These are phyloP conservation scores for Fabriciana adippe DNA, from an alignment of 2,888 invertebrate species.

Conservation along the genomic window DNA sequence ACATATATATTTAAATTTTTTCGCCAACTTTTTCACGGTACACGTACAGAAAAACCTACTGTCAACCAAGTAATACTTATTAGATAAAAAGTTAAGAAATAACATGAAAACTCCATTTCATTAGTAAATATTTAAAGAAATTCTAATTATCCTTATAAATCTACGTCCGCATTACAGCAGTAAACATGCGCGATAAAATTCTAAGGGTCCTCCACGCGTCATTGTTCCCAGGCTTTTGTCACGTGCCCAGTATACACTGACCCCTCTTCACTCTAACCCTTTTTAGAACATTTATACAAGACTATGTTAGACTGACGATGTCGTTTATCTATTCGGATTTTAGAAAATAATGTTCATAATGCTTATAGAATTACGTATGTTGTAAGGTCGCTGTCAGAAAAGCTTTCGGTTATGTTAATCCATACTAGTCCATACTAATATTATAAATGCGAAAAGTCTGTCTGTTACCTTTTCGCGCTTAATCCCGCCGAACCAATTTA, in stretches of 20 bases:
- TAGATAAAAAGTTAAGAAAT: neutral
- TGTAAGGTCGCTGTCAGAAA: no score
- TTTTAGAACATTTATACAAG: slow-evolving; percentile 44
- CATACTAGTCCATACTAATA: no score
- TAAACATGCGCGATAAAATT: slow-evolving; percentile 46
- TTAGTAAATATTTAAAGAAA: slow-evolving; percentile 7
- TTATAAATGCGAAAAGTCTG: no score
- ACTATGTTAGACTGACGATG: slow-evolving; percentile 36
- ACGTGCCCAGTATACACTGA: slow-evolving; percentile 50
- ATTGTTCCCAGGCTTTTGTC: slow-evolving; percentile 69
- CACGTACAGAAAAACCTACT: no score
- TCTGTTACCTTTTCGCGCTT: no score
- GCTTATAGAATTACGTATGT: neutral
- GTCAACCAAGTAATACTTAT: neutral
- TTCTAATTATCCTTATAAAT: slow-evolving; percentile 27
- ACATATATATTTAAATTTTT: no score
- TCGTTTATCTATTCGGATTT: neutral
- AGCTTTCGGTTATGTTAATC: no score
- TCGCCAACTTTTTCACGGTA: no score
- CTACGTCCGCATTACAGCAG: slow-evolving; percentile 36
- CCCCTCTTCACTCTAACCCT: slow-evolving; percentile 45
- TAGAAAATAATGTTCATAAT: neutral
- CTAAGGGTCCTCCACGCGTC: slow-evolving; percentile 51
- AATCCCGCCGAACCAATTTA: no score
- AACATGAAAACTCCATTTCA: neutral